Percentiles rank a stretch among this genome's conserved stretches.
These are phyloP conservation scores for Camponotus fellah DNA, from an alignment of 2,888 invertebrate species.

Conservation along the genomic window DNA sequence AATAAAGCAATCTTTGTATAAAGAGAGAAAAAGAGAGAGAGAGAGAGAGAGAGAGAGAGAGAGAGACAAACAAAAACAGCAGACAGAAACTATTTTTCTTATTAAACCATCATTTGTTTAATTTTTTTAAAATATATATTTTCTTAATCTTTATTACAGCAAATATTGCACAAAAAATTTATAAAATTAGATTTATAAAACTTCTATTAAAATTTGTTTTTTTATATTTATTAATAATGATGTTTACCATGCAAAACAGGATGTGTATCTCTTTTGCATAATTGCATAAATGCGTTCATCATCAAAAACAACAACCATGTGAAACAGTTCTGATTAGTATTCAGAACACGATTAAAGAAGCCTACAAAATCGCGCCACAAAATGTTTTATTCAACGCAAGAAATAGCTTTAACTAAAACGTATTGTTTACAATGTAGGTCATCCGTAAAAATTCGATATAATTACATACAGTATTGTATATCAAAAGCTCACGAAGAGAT, in stretches of 20 bases:
- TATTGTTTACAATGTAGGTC: slow-evolving; percentile 37
- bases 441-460: neutral
- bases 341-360: slow-evolving; percentile 65
- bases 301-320: slow-evolving; percentile 59
- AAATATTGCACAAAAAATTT: neutral
- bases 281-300: slow-evolving; percentile 22
- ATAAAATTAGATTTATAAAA: neutral
- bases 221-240: neutral
- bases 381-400: slow-evolving; percentile 76
- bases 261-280: slow-evolving; percentile 52
- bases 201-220: neutral
- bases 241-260: slow-evolving; percentile 42
- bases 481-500: neutral
- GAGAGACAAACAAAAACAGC: neutral
- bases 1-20: neutral
- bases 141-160: neutral
- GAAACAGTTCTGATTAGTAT: slow-evolving; percentile 68
- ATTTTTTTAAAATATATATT: neutral
- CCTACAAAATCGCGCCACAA: slow-evolving; percentile 43
- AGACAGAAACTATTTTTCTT: neutral
- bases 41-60: neutral
- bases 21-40: too few species aligned
- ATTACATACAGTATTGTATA: neutral
- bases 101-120: neutral
- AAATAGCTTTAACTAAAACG: slow-evolving; percentile 60